Percentiles rank a stretch among this genome's conserved stretches.
Evolutionary conservation across 2,797 vertebrate genomes (phyloP).

Genomic region (Pelochelys cantorii): DNA sequence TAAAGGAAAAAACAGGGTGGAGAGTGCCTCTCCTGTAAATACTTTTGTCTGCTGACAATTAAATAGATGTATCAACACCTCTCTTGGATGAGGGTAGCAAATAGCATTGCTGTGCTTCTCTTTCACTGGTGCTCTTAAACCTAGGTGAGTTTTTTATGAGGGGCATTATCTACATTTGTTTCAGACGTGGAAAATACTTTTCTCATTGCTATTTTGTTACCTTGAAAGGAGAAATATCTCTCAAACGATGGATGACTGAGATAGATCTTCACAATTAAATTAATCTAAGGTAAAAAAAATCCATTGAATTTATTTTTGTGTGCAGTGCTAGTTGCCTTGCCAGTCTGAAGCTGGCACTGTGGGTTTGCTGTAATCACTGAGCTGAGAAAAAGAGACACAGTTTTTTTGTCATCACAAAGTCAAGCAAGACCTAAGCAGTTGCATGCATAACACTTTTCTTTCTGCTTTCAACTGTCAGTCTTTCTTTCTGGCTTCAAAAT

Average conservation of each 20-base stretch:
- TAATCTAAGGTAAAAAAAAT: not conserved
- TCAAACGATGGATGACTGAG: not conserved
- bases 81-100: slow-evolving; percentile 61
- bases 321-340: slow-evolving; percentile 81
- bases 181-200: slow-evolving; percentile 35
- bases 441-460: slow-evolving; percentile 52
- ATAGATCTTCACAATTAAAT: slow-evolving; percentile 30
- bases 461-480: slow-evolving; percentile 31
- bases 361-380: slow-evolving; percentile 82
- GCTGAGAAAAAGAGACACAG: slow-evolving; percentile 71
- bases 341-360: slow-evolving; percentile 87
- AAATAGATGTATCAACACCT: slow-evolving; percentile 46
- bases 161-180: slow-evolving; percentile 35
- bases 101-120: not conserved
- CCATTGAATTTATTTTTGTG: slow-evolving; percentile 54
- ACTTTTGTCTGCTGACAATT: slow-evolving; percentile 64
- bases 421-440: slow-evolving; percentile 63
- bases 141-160: slow-evolving; percentile 49
- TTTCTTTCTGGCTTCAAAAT: not conserved
- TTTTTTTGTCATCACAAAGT: slow-evolving; percentile 68
- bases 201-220: not conserved
- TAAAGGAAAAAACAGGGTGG: slow-evolving; percentile 21
- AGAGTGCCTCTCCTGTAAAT: slow-evolving; percentile 30
- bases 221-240: slow-evolving; percentile 19
- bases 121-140: slow-evolving; percentile 43